phyloP scores from a whole-genome alignment of 2,888 invertebrate genomes.

The Callinectes sapidus region DNA sequence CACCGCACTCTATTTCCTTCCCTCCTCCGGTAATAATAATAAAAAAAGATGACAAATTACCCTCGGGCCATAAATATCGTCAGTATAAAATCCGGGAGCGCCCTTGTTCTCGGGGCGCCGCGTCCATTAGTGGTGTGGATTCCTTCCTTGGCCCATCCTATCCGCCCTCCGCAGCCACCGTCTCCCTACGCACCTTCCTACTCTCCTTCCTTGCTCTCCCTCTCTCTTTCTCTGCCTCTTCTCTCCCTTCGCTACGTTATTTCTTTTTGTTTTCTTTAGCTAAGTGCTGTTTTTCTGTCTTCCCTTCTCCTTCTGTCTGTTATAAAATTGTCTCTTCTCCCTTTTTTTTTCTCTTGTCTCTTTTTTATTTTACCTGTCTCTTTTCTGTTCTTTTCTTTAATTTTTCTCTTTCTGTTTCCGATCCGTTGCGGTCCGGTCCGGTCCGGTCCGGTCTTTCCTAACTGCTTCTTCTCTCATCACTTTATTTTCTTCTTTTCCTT shows the following conservation, averaged over 20 bases:
- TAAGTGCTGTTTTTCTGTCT: background rate
- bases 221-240: background rate
- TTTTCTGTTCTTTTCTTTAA: background rate
- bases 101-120: background rate
- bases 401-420: background rate
- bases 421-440: no score
- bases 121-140: slow-evolving; percentile 5
- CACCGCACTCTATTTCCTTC: background rate
- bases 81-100: background rate
- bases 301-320: background rate
- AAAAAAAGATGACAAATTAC: slow-evolving; percentile 35
- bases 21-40: background rate
- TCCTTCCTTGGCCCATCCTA: background rate
- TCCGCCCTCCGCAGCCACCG: background rate
- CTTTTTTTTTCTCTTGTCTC: background rate
- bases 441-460: background rate
- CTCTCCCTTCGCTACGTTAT: background rate
- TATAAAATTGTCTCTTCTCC: background rate
- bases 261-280: background rate
- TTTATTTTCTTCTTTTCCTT: background rate
- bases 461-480: background rate
- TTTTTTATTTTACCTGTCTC: background rate
- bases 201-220: background rate
- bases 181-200: background rate
- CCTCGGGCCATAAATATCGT: background rate